These are phyloP conservation scores for Manduca sexta DNA, from an alignment of 1,140 invertebrate species.

Conservation along the genomic window DNA sequence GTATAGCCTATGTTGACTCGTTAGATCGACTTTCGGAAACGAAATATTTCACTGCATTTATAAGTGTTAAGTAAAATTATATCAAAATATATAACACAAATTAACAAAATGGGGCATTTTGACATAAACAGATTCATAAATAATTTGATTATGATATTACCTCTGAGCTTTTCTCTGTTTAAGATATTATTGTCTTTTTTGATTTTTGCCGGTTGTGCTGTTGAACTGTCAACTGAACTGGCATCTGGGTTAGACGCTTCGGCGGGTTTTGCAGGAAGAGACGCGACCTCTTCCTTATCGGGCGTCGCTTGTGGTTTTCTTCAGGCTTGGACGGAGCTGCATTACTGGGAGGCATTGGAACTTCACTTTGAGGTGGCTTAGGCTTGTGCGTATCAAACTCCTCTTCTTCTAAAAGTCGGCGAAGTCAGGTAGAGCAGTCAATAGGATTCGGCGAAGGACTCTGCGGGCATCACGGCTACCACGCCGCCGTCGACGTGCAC, in stretches of 20 bases:
- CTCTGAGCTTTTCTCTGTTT: constrained; percentile 59
- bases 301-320: constrained; percentile 14
- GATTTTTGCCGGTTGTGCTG: no score
- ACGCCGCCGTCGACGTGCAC: constrained; percentile 79
- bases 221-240: no score
- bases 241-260: constrained; percentile 12
- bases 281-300: not conserved
- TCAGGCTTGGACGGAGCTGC: constrained; percentile 2
- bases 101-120: no score
- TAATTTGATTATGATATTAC: constrained; percentile 21
- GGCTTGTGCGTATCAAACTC: constrained; percentile 37
- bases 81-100: no score
- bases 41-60: no score
- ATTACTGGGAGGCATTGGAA: not conserved
- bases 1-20: no score
- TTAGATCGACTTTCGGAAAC: no score
- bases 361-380: constrained; percentile 20
- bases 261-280: constrained; percentile 13
- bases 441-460: constrained; percentile 55
- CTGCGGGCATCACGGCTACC: constrained; percentile 77
- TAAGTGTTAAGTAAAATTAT: no score
- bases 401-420: constrained; percentile 45
- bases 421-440: constrained; percentile 48
- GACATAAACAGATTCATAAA: no score
- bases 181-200: no score